Evolutionary conservation across 2,888 invertebrate species (phyloP), one percentile per base, ranked within the genome.

Genomic region (Mimas tiliae): DNA sequence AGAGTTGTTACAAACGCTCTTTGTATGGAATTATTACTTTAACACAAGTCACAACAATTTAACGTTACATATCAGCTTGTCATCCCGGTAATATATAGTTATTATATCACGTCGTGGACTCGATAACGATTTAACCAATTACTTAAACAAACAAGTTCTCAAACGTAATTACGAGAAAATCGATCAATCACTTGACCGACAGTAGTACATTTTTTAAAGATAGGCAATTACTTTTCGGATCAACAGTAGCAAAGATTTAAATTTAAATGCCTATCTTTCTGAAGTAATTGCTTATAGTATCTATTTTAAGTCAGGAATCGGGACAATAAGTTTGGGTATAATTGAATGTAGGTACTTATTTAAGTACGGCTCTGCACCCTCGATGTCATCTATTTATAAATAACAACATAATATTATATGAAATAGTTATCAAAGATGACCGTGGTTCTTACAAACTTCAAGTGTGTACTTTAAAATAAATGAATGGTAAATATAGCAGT

Each of bases 401-500:
- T 85, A 87, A 73, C 72, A 77, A 79, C 27, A 27, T 27, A 27
- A 81, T 74, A 27, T 27, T 3, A 81, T 74, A 78, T 72, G 68
- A 69, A 78, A 73, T 42, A 42, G 58, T 73, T 68, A 70, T 70
- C 69, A 66, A 72, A 75, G 71, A 72, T 74, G 72, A 69, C 74
- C 73, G 74, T 76, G 77, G 77, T 74, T 80, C 78, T 81, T 75
- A 75, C 82, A 84, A 84, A 79, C 71, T 75, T 86, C 78, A 76
- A 88, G 84, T 80, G 72, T 72, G 73, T 77, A 83, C 82, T 83
- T 81, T 72, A 76, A 75, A 79, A 84, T 79, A 70, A 80, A 83
- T 76, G 74, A 48, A 76, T 78, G 84, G 83, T 86, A 85, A 85
- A 88, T 88, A 86, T 86, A 87, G 75, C 79, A 84, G 68, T 67